Percentiles rank a stretch among this genome's conserved stretches.
These are phyloP conservation scores for Otis tarda DNA, from an alignment of 2,113 vertebrate species.

Conservation along the genomic window DNA sequence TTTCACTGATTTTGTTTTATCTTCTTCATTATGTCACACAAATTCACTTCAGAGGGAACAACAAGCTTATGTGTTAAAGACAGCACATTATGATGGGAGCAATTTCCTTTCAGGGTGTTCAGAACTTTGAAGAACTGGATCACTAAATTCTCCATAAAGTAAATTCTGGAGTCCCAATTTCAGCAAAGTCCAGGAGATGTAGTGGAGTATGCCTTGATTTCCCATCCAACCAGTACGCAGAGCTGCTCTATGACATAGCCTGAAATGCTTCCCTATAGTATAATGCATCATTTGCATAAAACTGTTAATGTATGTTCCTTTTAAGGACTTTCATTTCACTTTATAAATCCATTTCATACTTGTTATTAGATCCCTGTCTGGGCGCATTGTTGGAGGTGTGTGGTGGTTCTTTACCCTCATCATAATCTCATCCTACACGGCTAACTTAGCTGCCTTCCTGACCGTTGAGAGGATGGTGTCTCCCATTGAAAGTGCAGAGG, in stretches of 20 bases:
- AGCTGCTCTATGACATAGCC: neutral
- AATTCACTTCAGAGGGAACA: neutral
- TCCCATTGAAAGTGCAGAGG: slow-evolving; percentile 98
- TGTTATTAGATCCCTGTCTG: slow-evolving; percentile 93
- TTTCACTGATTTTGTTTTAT: slow-evolving; percentile 6
- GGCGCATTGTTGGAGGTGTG: slow-evolving; percentile 97
- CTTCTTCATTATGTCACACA: neutral
- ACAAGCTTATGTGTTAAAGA: neutral
- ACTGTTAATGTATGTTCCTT: slow-evolving; percentile 58
- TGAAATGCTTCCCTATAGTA: neutral
- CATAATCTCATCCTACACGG: slow-evolving; percentile 99
- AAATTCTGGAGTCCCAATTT: slow-evolving; percentile 5
- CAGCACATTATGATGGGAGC: neutral
- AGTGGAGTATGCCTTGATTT: neutral
- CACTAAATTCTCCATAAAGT: slow-evolving; percentile 1
- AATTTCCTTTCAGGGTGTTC: slow-evolving; percentile 7
- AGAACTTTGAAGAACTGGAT: neutral
- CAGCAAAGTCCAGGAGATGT: neutral
- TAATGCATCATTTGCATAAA: slow-evolving; percentile 50
- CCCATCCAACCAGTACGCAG: neutral
- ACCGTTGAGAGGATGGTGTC: slow-evolving; percentile 99
- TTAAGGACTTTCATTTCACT: slow-evolving; percentile 70
- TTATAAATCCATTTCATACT: slow-evolving; percentile 80
- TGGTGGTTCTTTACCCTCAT: slow-evolving; percentile 99
- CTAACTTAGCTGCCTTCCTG: slow-evolving; percentile 99